A percentile compares a stretch with the other conserved stretches of the same genome.
These are phyloP conservation scores for Frankliniella fusca DNA, from an alignment of 2,888 invertebrate species.

Conservation along the genomic window DNA sequence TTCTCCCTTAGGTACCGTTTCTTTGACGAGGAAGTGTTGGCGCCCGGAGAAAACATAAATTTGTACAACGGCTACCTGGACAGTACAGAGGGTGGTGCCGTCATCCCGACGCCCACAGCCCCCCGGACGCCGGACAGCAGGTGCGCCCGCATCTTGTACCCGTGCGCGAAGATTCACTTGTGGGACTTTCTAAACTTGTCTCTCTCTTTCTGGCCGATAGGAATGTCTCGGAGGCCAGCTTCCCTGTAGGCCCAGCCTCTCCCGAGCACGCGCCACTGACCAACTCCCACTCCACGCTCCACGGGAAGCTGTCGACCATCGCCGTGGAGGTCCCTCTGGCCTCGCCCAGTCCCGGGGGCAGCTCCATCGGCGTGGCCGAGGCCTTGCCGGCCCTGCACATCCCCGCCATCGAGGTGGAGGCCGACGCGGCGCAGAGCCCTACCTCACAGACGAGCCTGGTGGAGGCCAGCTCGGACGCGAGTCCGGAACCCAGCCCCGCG, in stretches of 20 bases:
- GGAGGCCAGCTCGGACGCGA: not conserved
- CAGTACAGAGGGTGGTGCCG: slow-evolving; percentile 52
- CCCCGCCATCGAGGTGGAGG: not conserved
- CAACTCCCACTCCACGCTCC: not conserved
- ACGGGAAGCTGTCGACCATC: slow-evolving; percentile 7
- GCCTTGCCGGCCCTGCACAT: not conserved
- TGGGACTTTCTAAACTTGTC: slow-evolving; percentile 2
- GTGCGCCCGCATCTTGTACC: slow-evolving; percentile 35
- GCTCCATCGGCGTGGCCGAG: not conserved
- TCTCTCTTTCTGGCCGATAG: slow-evolving; percentile 34
- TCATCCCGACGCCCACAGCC: slow-evolving; percentile 58
- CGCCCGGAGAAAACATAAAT: slow-evolving; percentile 44
- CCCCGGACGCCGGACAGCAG: slow-evolving; percentile 56
- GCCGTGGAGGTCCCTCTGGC: not conserved
- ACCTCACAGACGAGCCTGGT: not conserved
- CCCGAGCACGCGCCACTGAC: slow-evolving; percentile 6
- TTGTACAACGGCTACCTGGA: slow-evolving; percentile 41
- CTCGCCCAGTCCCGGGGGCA: not conserved
- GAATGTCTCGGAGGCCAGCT: slow-evolving; percentile 40
- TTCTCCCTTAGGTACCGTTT: slow-evolving; percentile 45
- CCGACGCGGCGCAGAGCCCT: not conserved
- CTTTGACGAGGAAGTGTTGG: slow-evolving; percentile 50
- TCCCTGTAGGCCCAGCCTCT: slow-evolving; percentile 38
- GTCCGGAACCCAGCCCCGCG: not conserved
- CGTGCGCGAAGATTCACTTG: too few relatives aligned